These are phyloP conservation scores for Thripadectes ignobilis DNA, from an alignment of 2,797 vertebrate genomes.

Conservation along the genomic window DNA sequence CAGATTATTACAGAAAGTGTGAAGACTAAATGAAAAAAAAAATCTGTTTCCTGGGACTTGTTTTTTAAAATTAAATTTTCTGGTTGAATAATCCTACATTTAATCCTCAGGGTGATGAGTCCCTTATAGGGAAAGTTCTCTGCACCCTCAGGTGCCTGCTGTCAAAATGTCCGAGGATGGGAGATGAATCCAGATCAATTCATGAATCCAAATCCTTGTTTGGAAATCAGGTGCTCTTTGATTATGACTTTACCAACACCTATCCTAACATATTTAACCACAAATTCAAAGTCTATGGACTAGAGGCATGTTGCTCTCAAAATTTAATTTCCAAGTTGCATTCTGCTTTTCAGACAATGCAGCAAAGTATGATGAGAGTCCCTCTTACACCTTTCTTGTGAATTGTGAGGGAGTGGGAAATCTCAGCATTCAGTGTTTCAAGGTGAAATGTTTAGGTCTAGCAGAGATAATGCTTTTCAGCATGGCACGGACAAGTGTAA, in stretches of 20 bases:
- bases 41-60: slow-evolving; percentile 38
- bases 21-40: slow-evolving; percentile 61
- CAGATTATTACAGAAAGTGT: slow-evolving; percentile 64
- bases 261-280: not conserved
- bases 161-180: not conserved
- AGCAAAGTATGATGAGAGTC: not conserved
- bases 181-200: not conserved
- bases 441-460: not conserved
- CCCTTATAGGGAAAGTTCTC: not conserved
- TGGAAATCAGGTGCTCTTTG: not conserved
- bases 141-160: not conserved
- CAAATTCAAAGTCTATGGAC: not conserved
- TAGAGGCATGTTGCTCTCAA: not conserved
- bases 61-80: slow-evolving; percentile 58
- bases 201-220: not conserved
- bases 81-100: slow-evolving; percentile 45
- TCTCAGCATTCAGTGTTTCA: not conserved
- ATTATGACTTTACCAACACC: not conserved
- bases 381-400: not conserved
- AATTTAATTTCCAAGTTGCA: not conserved
- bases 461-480: not conserved
- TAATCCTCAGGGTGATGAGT: slow-evolving; percentile 14
- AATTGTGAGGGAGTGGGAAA: not conserved
- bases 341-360: not conserved
- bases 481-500: not conserved